These are phyloP conservation scores for Pangasius djambal DNA, from an alignment of 2,797 vertebrate genomes.

Conservation along the genomic window DNA sequence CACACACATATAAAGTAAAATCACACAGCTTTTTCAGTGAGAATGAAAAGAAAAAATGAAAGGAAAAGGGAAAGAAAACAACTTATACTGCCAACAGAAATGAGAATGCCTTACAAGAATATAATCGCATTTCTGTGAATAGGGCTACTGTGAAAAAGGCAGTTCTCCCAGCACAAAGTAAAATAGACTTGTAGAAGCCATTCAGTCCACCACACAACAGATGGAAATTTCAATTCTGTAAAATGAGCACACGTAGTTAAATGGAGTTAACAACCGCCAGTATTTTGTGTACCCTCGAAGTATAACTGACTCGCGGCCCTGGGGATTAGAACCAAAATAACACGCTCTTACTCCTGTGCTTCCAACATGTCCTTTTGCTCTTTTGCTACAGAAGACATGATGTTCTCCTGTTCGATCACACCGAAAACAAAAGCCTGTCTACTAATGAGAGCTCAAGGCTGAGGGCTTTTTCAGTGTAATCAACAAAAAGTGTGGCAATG, in stretches of 20 bases:
- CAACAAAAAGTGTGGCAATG: neutral
- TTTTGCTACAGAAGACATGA: constrained; percentile 36
- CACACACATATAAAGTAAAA: too few relatives aligned
- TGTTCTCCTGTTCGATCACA: constrained; percentile 20
- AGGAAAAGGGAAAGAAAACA: neutral
- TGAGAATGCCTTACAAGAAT: neutral
- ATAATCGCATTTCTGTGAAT: constrained; percentile 19
- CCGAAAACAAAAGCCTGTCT: constrained; percentile 30
- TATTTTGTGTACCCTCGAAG: constrained; percentile 26
- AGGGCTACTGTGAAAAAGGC: neutral
- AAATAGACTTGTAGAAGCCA: constrained; percentile 11
- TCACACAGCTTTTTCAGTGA: neutral
- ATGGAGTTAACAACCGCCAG: constrained; percentile 16
- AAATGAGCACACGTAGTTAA: constrained; percentile 12
- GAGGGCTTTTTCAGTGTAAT: neutral
- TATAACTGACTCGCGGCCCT: constrained; percentile 16
- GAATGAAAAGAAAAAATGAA: neutral
- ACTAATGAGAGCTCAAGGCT: constrained; percentile 11
- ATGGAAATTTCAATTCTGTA: constrained; percentile 20
- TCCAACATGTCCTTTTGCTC: constrained; percentile 36
- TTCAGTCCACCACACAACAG: neutral
- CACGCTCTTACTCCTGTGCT: constrained; percentile 26
- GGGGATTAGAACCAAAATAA: constrained; percentile 45
- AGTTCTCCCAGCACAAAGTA: neutral
- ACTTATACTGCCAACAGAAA: neutral